Evolutionary conservation across 1,140 invertebrate genomes (phyloP), one percentile per base, ranked within the genome.

Genomic region (Papilio helenus): DNA sequence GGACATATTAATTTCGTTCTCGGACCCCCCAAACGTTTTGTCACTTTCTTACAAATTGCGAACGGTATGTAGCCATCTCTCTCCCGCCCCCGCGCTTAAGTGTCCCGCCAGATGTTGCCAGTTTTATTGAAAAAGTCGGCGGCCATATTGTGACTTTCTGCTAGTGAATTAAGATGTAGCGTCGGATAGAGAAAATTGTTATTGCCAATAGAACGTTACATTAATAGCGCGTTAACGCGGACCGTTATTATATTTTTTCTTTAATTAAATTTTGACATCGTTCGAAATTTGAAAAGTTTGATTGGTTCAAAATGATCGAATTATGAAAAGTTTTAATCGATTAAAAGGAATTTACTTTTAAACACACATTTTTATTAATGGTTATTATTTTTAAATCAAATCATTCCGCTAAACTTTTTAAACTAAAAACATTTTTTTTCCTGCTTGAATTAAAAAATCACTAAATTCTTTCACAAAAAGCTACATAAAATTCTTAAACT

Each of bases 121-220:
- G 82, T 92, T 92, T 92, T 91, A 92, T 92, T 92, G 91, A 92
- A 92, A 92, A 91, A 92, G 83, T 91, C 88, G 82, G 83, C 82
- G 84, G 90, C 90, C 88, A 91, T 91, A 85, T 88, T 91, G 91
- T 81, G 84, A 90, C 83, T 88, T 81, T 88, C 84, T 88, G 86
- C 86, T 86, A 91, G 87, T 91, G 86, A 90, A 92, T 92, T 92
- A 92, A 92, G 91, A 91, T 90, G 91, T 92, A 82, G 85, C 82
- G 79, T 82, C 79, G 80, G 83, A 82, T 82, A 82, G 79, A 83
- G 81, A 82, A 82, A 82, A 82, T 80, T 79, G 79, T 82, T 82
- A 82, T 82, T 80, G 79, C 74, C 51, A 61, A 76, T 76, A 76
- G 55, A 51, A 29, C 18, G 49, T 65, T 65, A 77, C 39, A 77